phyloP scores from a whole-genome alignment of 1,140 invertebrate species.

The Asbolus verrucosus region DNA sequence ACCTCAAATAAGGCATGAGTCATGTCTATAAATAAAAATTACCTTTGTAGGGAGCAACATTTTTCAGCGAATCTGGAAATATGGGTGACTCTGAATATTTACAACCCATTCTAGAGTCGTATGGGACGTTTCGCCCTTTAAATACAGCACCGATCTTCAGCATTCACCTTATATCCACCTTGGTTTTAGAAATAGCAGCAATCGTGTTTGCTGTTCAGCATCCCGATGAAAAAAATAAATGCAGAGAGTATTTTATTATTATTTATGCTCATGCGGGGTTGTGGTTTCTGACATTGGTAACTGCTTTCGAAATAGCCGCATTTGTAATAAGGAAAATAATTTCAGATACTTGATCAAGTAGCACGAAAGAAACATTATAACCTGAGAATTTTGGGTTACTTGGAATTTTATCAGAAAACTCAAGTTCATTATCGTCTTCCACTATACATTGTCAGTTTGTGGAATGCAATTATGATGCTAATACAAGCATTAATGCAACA shows the following conservation, averaged over 20 bases:
- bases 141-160: slow-evolving; percentile 65
- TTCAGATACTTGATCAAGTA: slow-evolving; percentile 70
- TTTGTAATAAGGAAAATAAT: slow-evolving; percentile 1
- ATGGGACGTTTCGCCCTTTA: slow-evolving; percentile 68
- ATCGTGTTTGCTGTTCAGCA: slow-evolving; percentile 70
- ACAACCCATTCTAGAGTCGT: slow-evolving; percentile 67
- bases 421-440: slow-evolving; percentile 71
- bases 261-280: slow-evolving; percentile 73
- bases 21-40: slow-evolving; percentile 43
- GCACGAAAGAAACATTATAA: slow-evolving; percentile 71
- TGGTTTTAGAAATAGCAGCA: slow-evolving; percentile 70
- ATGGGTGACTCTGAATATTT: slow-evolving; percentile 69
- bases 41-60: slow-evolving; percentile 68
- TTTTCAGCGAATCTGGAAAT: slow-evolving; percentile 68
- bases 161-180: slow-evolving; percentile 67
- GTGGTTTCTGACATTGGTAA: slow-evolving; percentile 72
- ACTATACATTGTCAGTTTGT: slow-evolving; percentile 73
- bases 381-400: slow-evolving; percentile 72
- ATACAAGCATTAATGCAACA: slow-evolving; percentile 74
- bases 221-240: slow-evolving; percentile 70
- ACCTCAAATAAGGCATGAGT: slow-evolving; percentile 25
- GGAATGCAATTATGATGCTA: slow-evolving; percentile 71
- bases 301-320: slow-evolving; percentile 8
- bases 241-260: slow-evolving; percentile 75
- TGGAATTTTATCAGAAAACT: slow-evolving; percentile 76